Evolutionary conservation across 2,113 vertebrate genomes (phyloP).

Genomic region (Platycercus adscitus): DNA sequence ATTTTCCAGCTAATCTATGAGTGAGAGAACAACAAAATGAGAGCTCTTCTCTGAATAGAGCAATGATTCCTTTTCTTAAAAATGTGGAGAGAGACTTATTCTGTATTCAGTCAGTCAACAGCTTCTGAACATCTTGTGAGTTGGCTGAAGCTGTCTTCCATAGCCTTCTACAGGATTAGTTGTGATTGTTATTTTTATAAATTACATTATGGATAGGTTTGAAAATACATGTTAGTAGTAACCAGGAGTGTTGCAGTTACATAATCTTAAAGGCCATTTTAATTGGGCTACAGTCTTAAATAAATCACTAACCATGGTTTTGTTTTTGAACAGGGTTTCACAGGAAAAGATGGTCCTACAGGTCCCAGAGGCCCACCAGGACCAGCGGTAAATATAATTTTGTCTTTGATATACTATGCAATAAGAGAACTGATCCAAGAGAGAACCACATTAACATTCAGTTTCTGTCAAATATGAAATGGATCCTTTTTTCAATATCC

Average conservation of each 20-base stretch:
- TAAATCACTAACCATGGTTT: constrained; percentile 7
- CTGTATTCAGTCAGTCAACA: background rate
- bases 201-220: background rate
- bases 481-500: background rate
- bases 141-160: background rate
- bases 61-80: background rate
- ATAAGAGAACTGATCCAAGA: background rate
- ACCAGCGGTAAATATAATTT: constrained; percentile 83
- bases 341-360: constrained; percentile 88
- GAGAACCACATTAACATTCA: background rate
- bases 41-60: background rate
- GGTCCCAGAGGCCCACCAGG: constrained; percentile 92
- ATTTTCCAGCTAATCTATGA: background rate
- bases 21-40: background rate
- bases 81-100: background rate
- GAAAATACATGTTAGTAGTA: background rate
- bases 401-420: background rate
- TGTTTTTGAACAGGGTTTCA: constrained; percentile 84
- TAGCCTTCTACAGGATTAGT: background rate
- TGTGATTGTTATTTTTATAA: background rate
- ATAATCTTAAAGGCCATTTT: background rate
- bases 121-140: background rate
- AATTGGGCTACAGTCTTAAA: background rate
- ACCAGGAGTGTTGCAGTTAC: background rate
- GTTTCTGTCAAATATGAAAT: background rate